Evolutionary conservation across 2,888 invertebrate genomes (phyloP).

Genomic region (Dendrolimus houi): DNA sequence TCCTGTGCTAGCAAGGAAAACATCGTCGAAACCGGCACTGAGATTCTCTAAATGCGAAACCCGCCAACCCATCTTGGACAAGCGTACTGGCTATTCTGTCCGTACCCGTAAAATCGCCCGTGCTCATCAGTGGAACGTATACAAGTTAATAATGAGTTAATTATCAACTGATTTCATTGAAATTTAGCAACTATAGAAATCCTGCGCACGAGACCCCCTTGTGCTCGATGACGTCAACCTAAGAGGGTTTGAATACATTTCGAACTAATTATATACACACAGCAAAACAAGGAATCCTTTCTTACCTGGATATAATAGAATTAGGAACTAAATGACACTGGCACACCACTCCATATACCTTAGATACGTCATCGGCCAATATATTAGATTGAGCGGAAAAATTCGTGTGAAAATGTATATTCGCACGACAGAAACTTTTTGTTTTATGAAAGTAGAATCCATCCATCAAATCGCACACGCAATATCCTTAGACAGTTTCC

Average conservation of each 20-base stretch:
- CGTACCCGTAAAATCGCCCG: too few species aligned
- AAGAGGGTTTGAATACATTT: neutral
- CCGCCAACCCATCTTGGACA: too few species aligned
- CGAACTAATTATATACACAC: neutral
- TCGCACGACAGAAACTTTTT: neutral
- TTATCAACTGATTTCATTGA: too few species aligned
- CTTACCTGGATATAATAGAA: neutral
- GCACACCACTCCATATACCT: neutral
- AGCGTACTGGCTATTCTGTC: too few species aligned
- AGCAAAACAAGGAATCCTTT: neutral
- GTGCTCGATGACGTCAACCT: neutral
- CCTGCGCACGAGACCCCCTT: too few species aligned
- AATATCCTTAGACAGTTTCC: slow-evolving; percentile 14
- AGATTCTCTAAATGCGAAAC: too few species aligned
- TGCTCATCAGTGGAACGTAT: too few species aligned
- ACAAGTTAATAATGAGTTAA: too few species aligned
- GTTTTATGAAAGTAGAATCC: slow-evolving; percentile 5
- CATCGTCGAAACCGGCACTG: too few species aligned
- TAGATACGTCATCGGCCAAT: neutral
- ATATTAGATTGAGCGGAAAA: slow-evolving; percentile 13
- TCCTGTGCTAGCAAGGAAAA: too few species aligned
- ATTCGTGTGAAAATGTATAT: slow-evolving; percentile 1
- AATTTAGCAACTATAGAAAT: too few species aligned
- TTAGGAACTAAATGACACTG: neutral
- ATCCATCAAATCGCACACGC: slow-evolving; percentile 18